phyloP scores from a whole-genome alignment of 2,888 invertebrate species.

The Lasioglossum villosulum region DNA sequence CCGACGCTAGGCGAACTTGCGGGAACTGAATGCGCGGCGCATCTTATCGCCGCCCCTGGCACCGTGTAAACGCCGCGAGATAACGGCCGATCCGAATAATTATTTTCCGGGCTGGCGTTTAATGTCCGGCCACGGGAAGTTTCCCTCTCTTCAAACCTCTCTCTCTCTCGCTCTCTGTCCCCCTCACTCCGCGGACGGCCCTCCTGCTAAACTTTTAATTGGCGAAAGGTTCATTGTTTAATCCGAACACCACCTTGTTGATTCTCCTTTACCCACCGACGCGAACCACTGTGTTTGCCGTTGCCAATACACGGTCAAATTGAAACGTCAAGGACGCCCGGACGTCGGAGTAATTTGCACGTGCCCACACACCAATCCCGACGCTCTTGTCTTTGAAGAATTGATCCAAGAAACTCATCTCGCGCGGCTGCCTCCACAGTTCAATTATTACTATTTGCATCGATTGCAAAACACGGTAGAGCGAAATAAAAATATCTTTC shows the following conservation, averaged over 20 bases:
- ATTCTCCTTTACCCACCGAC: slow-evolving; percentile 14
- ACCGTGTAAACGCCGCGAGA: slow-evolving; percentile 53
- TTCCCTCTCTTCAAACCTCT: neutral
- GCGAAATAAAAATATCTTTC: too few relatives aligned
- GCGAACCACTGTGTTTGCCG: neutral
- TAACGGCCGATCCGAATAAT: slow-evolving; percentile 55
- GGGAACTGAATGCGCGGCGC: slow-evolving; percentile 46
- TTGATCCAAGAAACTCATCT: neutral
- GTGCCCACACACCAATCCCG: neutral
- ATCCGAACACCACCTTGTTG: slow-evolving; percentile 22
- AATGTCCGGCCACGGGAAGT: slow-evolving; percentile 31
- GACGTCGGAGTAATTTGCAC: neutral
- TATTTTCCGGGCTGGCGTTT: slow-evolving; percentile 51
- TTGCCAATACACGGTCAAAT: neutral
- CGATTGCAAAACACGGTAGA: too few relatives aligned
- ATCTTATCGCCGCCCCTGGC: slow-evolving; percentile 55
- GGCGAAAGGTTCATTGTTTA: slow-evolving; percentile 42
- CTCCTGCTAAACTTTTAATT: slow-evolving; percentile 42
- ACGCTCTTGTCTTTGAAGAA: neutral
- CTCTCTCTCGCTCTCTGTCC: neutral
- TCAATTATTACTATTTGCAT: too few relatives aligned
- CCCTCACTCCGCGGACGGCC: neutral
- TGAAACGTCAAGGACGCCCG: neutral
- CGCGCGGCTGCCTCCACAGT: too few relatives aligned
- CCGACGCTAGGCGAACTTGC: slow-evolving; percentile 59